Evolutionary conservation across 1,140 invertebrate genomes (phyloP).

Genomic region (Nebria ingens): DNA sequence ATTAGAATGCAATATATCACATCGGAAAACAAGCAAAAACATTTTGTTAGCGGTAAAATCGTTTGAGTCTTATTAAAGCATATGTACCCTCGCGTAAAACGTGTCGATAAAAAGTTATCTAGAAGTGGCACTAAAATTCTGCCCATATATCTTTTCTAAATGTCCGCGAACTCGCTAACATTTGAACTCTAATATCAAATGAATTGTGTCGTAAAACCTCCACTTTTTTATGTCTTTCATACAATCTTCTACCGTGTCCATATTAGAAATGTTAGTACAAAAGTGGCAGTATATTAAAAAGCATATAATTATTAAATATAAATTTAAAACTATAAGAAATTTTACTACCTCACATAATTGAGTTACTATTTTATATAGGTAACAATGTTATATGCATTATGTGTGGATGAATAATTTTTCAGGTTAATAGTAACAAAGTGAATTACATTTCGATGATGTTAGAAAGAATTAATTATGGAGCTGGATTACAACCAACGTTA

Average conservation of each 20-base stretch:
- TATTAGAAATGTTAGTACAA: background rate
- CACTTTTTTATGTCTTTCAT: conserved; percentile 2
- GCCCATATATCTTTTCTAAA: background rate
- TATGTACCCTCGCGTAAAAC: background rate
- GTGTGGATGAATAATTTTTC: too few species aligned
- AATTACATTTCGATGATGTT: too few species aligned
- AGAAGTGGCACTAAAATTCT: background rate
- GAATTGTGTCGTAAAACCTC: background rate
- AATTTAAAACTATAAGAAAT: too few species aligned
- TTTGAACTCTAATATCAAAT: conserved; percentile 2
- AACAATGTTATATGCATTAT: too few species aligned
- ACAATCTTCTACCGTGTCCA: background rate
- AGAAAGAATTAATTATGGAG: too few species aligned
- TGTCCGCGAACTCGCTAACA: background rate
- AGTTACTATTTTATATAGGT: too few species aligned
- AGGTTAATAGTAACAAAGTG: too few species aligned
- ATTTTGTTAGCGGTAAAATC: background rate
- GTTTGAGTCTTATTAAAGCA: background rate
- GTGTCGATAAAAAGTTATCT: background rate
- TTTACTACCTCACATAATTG: too few species aligned
- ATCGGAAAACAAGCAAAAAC: background rate
- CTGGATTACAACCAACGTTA: too few species aligned
- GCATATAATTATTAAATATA: too few species aligned
- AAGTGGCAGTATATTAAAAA: too few species aligned
- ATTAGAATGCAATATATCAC: background rate